Evolutionary conservation across 2,888 invertebrate species (phyloP).

Genomic region (Diogma glabrata): DNA sequence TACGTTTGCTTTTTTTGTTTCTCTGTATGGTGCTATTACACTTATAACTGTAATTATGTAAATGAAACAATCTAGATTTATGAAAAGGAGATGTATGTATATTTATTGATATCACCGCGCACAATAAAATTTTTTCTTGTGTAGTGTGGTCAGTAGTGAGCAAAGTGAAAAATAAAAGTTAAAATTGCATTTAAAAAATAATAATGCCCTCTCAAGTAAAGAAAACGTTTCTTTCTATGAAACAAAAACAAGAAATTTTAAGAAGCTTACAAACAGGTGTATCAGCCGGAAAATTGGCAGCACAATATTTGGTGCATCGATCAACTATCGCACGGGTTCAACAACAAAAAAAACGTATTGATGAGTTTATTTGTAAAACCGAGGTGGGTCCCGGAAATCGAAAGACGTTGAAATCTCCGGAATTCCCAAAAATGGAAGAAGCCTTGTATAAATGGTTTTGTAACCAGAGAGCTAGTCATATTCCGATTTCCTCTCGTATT

Average conservation of each 20-base stretch:
- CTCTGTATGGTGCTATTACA: no score
- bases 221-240: not conserved
- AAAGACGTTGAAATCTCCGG: constrained; percentile 11
- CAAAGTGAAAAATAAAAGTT: no score
- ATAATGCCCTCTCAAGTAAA: not conserved
- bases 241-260: not conserved
- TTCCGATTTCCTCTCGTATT: not conserved
- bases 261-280: not conserved
- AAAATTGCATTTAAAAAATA: no score
- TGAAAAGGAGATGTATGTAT: no score
- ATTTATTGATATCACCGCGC: no score
- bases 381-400: constrained; percentile 12
- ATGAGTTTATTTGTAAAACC: constrained; percentile 7
- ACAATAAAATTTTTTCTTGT: no score
- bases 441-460: constrained; percentile 16
- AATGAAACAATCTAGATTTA: no score
- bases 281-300: not conserved
- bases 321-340: not conserved
- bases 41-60: no score
- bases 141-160: no score
- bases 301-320: not conserved
- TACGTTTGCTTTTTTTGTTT: no score
- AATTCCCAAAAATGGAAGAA: constrained; percentile 12
- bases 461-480: not conserved
- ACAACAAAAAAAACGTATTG: not conserved